Evolutionary conservation across 1,140 invertebrate genomes (phyloP).

Genomic region (Drosophila athabasca): DNA sequence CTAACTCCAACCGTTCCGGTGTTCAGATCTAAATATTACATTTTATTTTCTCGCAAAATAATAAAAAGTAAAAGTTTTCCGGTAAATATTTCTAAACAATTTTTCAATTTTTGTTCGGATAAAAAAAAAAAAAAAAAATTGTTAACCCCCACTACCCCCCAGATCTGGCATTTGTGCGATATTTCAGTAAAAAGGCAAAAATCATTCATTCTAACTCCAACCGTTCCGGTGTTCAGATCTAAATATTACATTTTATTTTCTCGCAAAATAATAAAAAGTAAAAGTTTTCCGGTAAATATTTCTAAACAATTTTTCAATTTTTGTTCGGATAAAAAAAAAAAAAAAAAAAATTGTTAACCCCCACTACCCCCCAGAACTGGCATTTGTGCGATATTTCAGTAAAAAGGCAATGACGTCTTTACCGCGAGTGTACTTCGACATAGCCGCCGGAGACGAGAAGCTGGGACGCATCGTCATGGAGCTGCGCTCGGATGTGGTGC

Average conservation of each 20-base stretch:
- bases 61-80: no score
- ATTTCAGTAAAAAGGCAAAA: not conserved
- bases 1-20: not conserved
- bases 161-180: slow-evolving; percentile 14
- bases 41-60: not conserved
- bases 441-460: slow-evolving; percentile 10
- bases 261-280: no score
- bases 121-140: no score
- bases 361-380: slow-evolving; percentile 10
- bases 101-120: no score
- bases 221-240: not conserved
- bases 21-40: not conserved
- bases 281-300: no score
- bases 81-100: no score
- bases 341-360: no score
- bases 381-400: slow-evolving; percentile 3
- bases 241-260: not conserved
- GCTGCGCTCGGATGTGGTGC: slow-evolving; percentile 93
- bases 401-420: slow-evolving; percentile 21
- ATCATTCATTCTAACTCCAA: not conserved
- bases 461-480: slow-evolving; percentile 84
- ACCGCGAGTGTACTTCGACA: slow-evolving; percentile 38
- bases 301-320: no score
- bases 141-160: no score
- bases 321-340: no score